Evolutionary conservation across 2,113 vertebrate species (phyloP), one percentile per base, ranked within the genome.

Genomic region (Cyphotilapia sp.): DNA sequence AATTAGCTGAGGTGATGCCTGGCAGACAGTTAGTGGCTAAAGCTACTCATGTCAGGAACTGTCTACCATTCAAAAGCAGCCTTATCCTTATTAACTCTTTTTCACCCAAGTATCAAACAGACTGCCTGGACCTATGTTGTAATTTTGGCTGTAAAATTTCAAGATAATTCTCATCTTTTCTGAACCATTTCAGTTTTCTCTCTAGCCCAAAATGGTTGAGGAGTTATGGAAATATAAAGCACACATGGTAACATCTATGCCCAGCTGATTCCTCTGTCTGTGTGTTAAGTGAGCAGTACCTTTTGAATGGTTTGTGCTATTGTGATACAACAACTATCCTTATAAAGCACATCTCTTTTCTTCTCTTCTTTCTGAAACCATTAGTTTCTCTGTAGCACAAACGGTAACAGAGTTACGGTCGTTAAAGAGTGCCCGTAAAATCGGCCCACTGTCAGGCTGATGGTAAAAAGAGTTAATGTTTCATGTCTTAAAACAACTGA

Each of bases 341-440:
- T 22, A 22, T 22, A 38, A 13, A 38, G 11, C 7, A 38, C 61
- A 0, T 0, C 0, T 35, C 31, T 38, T 66, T 38, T 66, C 19
- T 38, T 69, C 33, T 5, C 63, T 69, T 3, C 63, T 13, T 69
- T 69, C 63, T 40, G 0, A 69, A 40, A 13, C 33, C 33, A 40
- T 38, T 69, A 40, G 3, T 66, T 66, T 66, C 33, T 40, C 0
- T 1, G 19, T 38, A 69, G 63, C 11, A 40, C 33, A 40, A 69
- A 69, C 4, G 1, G 63, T 22, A 40, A 40, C 11, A 35, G 63
- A 69, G 0, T 69, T 14, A 14, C 11, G 1, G 63, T 22, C 1
- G 3, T 66, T 66, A 66, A 66, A 66, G 19, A 3, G 33, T 13
- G 33, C 33, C 19, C 0, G 10, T 66, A 0, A 66, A n/a, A 22